These are phyloP conservation scores for Thysanoteuthis rhombus DNA, from an alignment of 2,888 invertebrate species.

Conservation along the genomic window DNA sequence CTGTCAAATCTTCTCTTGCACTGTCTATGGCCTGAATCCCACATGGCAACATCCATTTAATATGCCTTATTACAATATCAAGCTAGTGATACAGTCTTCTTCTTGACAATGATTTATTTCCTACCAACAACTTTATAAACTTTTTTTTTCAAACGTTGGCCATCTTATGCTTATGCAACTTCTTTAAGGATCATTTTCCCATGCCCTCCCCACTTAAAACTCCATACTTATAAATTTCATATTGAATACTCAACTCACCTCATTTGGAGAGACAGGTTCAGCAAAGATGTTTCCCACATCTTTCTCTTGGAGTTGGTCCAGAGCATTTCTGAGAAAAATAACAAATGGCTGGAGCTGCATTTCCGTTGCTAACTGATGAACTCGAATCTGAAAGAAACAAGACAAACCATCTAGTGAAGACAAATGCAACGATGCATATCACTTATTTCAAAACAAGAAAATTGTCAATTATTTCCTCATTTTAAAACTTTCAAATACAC, in stretches of 20 bases:
- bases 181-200: no score
- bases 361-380: slow-evolving; percentile 78
- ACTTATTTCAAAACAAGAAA: neutral
- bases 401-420: neutral
- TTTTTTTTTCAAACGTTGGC: no score
- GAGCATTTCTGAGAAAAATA: slow-evolving; percentile 79
- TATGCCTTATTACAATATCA: no score
- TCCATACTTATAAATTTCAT: no score
- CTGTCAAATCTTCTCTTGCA: no score
- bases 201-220: no score
- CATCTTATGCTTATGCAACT: no score
- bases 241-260: slow-evolving; percentile 51
- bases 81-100: no score
- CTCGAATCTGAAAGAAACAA: slow-evolving; percentile 65
- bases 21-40: no score
- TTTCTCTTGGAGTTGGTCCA: slow-evolving; percentile 80
- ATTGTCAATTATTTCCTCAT: neutral
- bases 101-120: no score
- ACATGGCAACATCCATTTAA: no score
- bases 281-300: slow-evolving; percentile 90
- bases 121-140: no score
- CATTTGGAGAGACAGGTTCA: slow-evolving; percentile 85
- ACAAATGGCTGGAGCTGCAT: slow-evolving; percentile 85
- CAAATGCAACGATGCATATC: neutral
- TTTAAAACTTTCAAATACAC: neutral